Percentiles rank a stretch among this genome's conserved stretches.
Conservation (phyloP, 2,113 vertebrate species). For the Otocyon megalotis region DNA sequence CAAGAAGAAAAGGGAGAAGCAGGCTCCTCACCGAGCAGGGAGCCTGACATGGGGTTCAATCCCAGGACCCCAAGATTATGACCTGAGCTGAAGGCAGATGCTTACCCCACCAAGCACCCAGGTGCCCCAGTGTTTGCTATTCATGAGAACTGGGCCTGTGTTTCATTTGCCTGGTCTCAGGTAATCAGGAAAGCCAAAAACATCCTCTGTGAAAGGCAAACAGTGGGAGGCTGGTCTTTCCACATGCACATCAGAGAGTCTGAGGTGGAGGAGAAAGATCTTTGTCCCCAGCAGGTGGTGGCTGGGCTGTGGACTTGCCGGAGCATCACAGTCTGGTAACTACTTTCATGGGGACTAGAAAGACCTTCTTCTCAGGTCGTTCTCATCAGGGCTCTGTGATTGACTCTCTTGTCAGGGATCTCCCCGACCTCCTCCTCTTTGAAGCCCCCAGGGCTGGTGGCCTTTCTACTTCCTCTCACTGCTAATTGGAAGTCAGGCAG, state of each 20-base stretch:
- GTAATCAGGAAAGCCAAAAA: neutral
- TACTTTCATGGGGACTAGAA: slow-evolving; percentile 61
- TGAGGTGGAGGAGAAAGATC: neutral
- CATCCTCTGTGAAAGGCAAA: neutral
- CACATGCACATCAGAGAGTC: neutral
- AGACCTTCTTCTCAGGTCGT: neutral
- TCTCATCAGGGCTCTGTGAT: slow-evolving; percentile 13
- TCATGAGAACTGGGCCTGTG: neutral
- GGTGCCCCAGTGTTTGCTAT: neutral
- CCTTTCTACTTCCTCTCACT: slow-evolving; percentile 50
- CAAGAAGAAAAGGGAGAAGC: too few relatives aligned
- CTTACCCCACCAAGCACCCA: too few relatives aligned
- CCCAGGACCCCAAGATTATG: too few relatives aligned
- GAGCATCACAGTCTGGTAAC: slow-evolving; percentile 22
- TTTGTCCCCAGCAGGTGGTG: slow-evolving; percentile 33
- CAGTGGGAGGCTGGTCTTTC: neutral
- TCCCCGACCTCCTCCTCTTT: slow-evolving; percentile 49
- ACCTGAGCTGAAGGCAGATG: too few relatives aligned
- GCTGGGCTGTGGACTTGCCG: neutral
- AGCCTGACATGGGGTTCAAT: too few relatives aligned
- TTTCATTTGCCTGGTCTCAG: neutral
- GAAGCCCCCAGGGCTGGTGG: slow-evolving; percentile 39
- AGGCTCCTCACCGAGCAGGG: too few relatives aligned
- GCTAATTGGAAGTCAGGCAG: slow-evolving; percentile 36
- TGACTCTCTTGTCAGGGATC: neutral